phyloP scores from a whole-genome alignment of 2,888 invertebrate genomes.

The Patella ulyssiponensis region DNA sequence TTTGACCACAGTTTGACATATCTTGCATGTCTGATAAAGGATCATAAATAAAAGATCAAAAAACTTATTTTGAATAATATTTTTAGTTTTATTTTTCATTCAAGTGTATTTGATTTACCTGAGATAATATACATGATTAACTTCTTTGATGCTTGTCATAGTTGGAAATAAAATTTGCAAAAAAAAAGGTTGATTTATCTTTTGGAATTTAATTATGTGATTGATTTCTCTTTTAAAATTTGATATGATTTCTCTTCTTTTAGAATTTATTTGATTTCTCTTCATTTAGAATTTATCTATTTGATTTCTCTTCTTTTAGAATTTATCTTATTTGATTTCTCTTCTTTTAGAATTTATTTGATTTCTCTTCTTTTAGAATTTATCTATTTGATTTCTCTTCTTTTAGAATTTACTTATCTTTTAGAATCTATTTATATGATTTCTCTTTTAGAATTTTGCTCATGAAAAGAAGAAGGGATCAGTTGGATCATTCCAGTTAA shows the following conservation, averaged over 20 bases:
- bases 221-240: not conserved
- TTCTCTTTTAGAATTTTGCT: conserved; percentile 59
- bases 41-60: too few species aligned
- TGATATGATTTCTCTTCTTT: too few species aligned
- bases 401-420: not conserved
- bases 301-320: not conserved
- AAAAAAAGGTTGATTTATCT: too few species aligned
- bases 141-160: too few species aligned
- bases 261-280: not conserved
- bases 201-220: too few species aligned
- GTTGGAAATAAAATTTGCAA: too few species aligned
- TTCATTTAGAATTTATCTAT: not conserved
- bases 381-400: not conserved
- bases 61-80: too few species aligned
- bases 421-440: not conserved
- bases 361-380: not conserved
- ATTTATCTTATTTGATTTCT: not conserved
- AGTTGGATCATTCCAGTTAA: conserved; percentile 73
- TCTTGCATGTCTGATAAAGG: too few species aligned
- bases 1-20: too few species aligned
- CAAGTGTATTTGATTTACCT: too few species aligned
- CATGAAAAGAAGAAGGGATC: conserved; percentile 66
- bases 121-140: too few species aligned
- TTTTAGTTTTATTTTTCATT: too few species aligned
- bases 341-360: not conserved